Evolutionary conservation across 2,797 vertebrate genomes (phyloP), one percentile per base, ranked within the genome.

Genomic region (Avahi laniger): DNA sequence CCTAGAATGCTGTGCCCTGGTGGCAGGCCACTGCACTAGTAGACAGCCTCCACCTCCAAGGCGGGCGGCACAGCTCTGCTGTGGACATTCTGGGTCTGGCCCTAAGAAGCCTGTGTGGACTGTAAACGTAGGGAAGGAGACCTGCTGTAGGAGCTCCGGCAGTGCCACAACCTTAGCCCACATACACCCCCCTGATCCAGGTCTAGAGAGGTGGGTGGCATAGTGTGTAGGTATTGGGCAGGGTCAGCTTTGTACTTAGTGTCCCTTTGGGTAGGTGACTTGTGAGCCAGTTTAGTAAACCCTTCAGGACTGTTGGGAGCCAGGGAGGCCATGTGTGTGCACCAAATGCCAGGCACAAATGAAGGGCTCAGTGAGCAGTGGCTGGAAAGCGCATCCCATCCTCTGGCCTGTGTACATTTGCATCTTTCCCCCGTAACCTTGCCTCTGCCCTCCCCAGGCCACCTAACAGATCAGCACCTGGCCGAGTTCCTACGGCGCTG

Each of bases 391-490:
- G 2, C 0, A 0, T 33, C 33, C 72, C 52, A 38, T 54, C 52
- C 35, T 4, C 50, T 2, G 75, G 52, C 3, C 0, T 0, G 20
- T 10, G 0, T 7, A 1, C 1, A 1, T 72, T 30, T 2, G 20
- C 22, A 0, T 70, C 13, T 4, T 22, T n/a, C 30, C 41, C 76
- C 61, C 0, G 26, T 54, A 8, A 89, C 85, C 15, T 7, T 0
- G 0, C 5, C 73, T 91, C 50, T 97, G 6, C 18, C 61, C 38
- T 43, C 28, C 20, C 28, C 98, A 99, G 99, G 99, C 79, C 99
- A 99, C 98, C 99, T 99, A 96, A 99, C 99, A 0, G 99, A 99
- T 12, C 98, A 98, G 46, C 99, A 99, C 97, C 98, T 99, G 95
- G 98, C 99, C 0, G 98, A 99, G 75, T 99, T 99, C 98, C 98